Conservation (phyloP, 1,140 invertebrate species). For the Anastatus disparis region DNA sequence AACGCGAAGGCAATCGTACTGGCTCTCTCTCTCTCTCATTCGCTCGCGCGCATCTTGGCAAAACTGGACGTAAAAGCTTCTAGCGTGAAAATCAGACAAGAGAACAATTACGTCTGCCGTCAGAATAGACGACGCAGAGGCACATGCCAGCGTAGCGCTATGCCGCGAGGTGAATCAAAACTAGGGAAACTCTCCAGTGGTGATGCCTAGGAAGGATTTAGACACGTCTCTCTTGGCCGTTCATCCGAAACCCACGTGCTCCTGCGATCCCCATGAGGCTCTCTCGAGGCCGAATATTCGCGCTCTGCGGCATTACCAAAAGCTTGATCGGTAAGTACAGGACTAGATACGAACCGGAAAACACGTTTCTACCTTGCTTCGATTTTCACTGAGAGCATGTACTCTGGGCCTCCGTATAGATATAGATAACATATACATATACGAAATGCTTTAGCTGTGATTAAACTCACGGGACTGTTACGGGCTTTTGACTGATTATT, state of each 20-base stretch:
- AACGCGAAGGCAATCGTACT: constrained; percentile 34
- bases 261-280: constrained; percentile 28
- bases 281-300: not conserved
- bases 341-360: not conserved
- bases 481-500: not conserved
- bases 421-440: too few relatives aligned
- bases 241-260: constrained; percentile 33
- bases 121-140: constrained; percentile 40
- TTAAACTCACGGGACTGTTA: not conserved
- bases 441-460: not conserved
- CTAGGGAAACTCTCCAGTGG: constrained; percentile 42
- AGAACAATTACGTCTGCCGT: constrained; percentile 64
- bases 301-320: too few relatives aligned
- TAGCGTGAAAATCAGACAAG: constrained; percentile 57
- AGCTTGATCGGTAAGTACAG: constrained; percentile 13
- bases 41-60: constrained; percentile 31
- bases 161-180: constrained; percentile 63
- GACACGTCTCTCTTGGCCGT: constrained; percentile 31
- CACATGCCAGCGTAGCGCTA: constrained; percentile 49
- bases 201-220: not conserved
- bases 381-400: too few relatives aligned
- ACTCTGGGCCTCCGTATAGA: too few relatives aligned
- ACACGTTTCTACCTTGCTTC: not conserved
- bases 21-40: too few relatives aligned
- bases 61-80: too few relatives aligned